These are phyloP conservation scores for Limanda limanda DNA, from an alignment of 2,113 vertebrate species.

Conservation along the genomic window DNA sequence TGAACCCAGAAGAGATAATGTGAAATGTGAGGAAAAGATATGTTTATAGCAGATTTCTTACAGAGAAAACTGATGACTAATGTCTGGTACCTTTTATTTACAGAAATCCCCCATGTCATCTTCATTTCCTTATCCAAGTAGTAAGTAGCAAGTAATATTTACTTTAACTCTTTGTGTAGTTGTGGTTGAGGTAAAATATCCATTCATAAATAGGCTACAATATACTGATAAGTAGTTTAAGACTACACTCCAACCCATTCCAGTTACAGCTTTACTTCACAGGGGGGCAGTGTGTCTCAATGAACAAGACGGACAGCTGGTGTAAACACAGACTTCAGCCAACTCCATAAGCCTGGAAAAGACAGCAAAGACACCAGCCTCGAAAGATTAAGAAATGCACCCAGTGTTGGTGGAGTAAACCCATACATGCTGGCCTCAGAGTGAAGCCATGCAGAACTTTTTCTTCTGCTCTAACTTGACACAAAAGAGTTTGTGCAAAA, in stretches of 20 bases:
- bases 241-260: background rate
- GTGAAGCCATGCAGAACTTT: slow-evolving; percentile 16
- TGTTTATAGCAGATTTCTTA: no score
- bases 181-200: no score
- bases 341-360: slow-evolving; percentile 27
- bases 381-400: slow-evolving; percentile 22
- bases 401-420: slow-evolving; percentile 9
- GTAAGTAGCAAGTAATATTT: no score
- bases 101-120: no score
- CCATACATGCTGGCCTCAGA: background rate
- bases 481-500: background rate
- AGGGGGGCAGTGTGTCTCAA: slow-evolving; percentile 60
- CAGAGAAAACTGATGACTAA: no score
- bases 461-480: background rate
- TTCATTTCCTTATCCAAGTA: no score
- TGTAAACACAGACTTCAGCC: slow-evolving; percentile 29
- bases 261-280: slow-evolving; percentile 40
- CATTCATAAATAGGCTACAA: no score
- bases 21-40: no score
- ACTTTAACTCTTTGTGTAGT: no score
- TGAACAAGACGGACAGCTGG: slow-evolving; percentile 35
- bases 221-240: no score
- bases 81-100: no score
- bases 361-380: slow-evolving; percentile 8
- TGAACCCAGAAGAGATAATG: no score